A percentile compares a stretch with the other conserved stretches of the same genome.
These are phyloP conservation scores for Podarcis muralis DNA, from an alignment of 2,113 vertebrate species.

Conservation along the genomic window DNA sequence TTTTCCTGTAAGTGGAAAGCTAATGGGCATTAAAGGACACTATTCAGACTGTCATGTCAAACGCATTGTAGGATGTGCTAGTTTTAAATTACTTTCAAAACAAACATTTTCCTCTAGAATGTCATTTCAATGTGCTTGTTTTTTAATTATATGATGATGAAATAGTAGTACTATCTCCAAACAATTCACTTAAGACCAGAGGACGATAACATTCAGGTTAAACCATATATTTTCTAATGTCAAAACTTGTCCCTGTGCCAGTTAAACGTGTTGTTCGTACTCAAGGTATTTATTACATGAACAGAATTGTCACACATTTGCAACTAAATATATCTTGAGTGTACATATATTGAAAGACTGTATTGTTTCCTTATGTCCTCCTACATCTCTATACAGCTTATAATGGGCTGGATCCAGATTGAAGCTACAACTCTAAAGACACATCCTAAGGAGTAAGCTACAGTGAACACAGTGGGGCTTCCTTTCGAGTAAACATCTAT, in stretches of 20 bases:
- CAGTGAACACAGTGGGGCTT: background rate
- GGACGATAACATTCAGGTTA: background rate
- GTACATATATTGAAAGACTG: background rate
- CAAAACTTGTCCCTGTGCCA: background rate
- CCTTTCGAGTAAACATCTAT: background rate
- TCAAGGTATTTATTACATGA: background rate
- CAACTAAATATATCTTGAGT: background rate
- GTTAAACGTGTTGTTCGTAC: background rate
- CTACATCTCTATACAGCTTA: background rate
- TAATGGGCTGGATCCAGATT: background rate
- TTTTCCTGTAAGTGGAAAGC: conserved; percentile 36
- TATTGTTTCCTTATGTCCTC: background rate
- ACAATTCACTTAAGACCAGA: background rate
- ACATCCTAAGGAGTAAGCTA: background rate
- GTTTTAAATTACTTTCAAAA: background rate
- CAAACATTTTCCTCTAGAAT: background rate
- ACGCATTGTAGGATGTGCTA: background rate
- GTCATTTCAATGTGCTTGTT: background rate
- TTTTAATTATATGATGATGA: background rate
- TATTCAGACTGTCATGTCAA: conserved; percentile 12
- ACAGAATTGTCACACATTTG: background rate
- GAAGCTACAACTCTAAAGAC: background rate
- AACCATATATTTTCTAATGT: background rate
- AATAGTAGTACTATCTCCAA: background rate
- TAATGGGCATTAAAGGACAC: conserved; percentile 38